Conservation (phyloP, 2,113 vertebrate genomes). For the Shinisaurus crocodilurus region DNA sequence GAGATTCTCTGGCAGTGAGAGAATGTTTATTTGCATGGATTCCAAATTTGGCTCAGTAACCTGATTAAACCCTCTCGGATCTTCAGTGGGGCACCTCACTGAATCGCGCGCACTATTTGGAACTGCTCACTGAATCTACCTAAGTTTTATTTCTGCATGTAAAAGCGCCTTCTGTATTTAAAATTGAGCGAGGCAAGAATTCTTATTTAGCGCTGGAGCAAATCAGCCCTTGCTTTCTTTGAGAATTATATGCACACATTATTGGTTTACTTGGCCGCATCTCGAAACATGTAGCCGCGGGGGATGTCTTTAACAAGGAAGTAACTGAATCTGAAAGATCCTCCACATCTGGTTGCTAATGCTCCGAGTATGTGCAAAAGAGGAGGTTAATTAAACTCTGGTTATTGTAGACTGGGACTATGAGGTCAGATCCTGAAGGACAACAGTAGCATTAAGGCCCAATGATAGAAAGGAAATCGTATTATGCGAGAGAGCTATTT, state of each 20-base stretch:
- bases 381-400: no score
- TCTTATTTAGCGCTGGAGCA: background rate
- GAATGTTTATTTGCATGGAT: background rate
- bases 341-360: background rate
- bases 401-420: background rate
- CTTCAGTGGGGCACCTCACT: background rate
- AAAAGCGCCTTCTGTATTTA: background rate
- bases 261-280: background rate
- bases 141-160: constrained; percentile 1
- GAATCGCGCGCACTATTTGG: background rate
- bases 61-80: background rate
- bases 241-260: background rate
- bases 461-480: background rate
- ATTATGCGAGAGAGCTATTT: background rate
- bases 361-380: background rate
- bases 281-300: background rate
- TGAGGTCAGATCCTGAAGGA: background rate
- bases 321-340: background rate
- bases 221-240: background rate
- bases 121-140: background rate
- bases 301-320: background rate
- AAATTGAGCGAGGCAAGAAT: background rate
- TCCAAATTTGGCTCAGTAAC: background rate
- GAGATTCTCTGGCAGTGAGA: background rate
- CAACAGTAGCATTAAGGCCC: background rate